phyloP scores from a whole-genome alignment of 2,113 vertebrate genomes.

The Antigone vipio region DNA sequence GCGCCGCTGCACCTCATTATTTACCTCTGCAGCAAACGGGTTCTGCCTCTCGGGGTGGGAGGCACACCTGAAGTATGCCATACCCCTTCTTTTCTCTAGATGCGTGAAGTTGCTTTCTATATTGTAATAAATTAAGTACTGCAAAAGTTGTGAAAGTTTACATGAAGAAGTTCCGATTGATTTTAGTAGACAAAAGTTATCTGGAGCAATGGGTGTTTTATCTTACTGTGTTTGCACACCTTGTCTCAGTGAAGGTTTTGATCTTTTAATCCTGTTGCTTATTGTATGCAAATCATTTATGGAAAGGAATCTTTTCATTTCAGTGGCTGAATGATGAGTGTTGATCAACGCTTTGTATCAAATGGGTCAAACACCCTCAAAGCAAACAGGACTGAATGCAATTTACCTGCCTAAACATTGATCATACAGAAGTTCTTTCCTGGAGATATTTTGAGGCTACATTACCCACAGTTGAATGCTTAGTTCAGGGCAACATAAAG shows the following conservation, averaged over 20 bases:
- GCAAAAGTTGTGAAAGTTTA: neutral
- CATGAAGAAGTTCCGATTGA: neutral
- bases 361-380: neutral
- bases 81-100: neutral
- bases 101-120: neutral
- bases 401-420: neutral
- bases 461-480: neutral
- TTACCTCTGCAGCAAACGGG: neutral
- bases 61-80: neutral
- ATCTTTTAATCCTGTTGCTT: neutral
- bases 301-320: neutral
- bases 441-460: neutral
- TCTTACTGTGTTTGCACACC: neutral
- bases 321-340: neutral
- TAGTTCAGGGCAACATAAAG: neutral
- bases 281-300: accelerated
- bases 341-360: neutral
- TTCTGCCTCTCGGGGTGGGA: neutral
- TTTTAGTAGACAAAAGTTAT: neutral
- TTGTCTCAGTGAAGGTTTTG: neutral
- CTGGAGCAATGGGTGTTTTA: neutral
- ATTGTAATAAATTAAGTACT: neutral
- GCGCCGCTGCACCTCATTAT: accelerated
- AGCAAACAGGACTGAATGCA: neutral
- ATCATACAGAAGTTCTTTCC: neutral